phyloP scores from a whole-genome alignment of 2,113 vertebrate genomes.

The Nestor notabilis region DNA sequence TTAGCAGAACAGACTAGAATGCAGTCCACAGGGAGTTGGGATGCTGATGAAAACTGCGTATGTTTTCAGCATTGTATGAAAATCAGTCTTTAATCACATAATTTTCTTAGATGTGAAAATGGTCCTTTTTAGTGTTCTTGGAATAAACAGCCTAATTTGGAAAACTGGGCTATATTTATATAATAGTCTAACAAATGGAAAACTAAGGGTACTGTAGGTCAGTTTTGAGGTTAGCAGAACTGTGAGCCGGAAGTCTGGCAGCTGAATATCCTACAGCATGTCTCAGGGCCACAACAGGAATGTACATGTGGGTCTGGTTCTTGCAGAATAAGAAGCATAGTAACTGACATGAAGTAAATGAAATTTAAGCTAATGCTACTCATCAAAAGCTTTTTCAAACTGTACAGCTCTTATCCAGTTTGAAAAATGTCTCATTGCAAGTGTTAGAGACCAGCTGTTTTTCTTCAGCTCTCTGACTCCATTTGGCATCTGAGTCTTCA shows the following conservation, averaged over 20 bases:
- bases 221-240: background rate
- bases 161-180: background rate
- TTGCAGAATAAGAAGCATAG: rapidly evolving
- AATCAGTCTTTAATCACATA: background rate
- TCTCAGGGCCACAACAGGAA: background rate
- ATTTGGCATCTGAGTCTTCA: background rate
- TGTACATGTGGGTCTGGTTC: background rate
- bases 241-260: background rate
- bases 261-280: background rate
- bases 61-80: background rate
- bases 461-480: background rate
- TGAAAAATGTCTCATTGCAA: conserved; percentile 4
- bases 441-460: background rate
- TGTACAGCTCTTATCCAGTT: background rate
- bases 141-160: conserved; percentile 1
- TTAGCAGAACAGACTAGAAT: background rate
- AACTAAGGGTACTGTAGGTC: conserved; percentile 32
- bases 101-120: conserved; percentile 3
- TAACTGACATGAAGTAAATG: background rate
- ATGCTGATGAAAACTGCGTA: background rate
- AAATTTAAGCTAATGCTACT: background rate
- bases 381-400: background rate
- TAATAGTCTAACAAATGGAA: background rate
- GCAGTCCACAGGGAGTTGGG: background rate
- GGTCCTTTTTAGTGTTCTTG: background rate